These are phyloP conservation scores for Napeogenes inachia DNA, from an alignment of 2,888 invertebrate genomes.

Conservation along the genomic window DNA sequence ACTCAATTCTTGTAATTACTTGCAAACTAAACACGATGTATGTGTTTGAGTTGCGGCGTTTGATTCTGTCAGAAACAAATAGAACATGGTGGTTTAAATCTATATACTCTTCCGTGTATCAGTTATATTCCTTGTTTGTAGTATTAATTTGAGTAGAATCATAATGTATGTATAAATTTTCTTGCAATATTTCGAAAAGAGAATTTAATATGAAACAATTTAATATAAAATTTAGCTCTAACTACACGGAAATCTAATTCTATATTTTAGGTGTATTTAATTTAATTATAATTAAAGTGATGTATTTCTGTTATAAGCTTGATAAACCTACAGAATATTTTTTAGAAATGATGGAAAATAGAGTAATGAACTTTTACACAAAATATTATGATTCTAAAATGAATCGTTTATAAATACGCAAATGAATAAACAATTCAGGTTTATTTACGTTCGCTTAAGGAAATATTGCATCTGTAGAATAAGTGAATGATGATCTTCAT, in stretches of 20 bases:
- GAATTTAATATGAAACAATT: no score
- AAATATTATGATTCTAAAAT: constrained; percentile 17
- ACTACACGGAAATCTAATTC: no score
- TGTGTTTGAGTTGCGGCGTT: constrained; percentile 1
- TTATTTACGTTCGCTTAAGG: constrained; percentile 33
- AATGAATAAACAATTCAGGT: constrained; percentile 28
- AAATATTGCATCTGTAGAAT: constrained; percentile 25
- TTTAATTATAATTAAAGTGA: no score
- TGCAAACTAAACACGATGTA: constrained; percentile 3
- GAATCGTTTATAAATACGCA: constrained; percentile 17
- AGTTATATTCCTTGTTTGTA: no score
- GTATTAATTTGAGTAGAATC: no score
- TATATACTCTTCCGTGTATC: no score
- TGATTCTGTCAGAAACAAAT: not conserved
- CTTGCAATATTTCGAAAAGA: no score
- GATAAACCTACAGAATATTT: no score
- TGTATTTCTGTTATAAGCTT: no score
- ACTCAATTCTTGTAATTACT: constrained; percentile 7
- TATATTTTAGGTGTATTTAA: no score
- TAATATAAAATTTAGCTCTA: no score
- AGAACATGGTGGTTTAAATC: not conserved
- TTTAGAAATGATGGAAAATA: not conserved
- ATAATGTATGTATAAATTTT: no score
- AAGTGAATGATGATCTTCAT: not conserved
- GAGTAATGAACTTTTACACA: constrained; percentile 2